Base-by-base conservation (phyloP, 2,113 vertebrate genomes). In the Plectropomus leopardus region DNA sequence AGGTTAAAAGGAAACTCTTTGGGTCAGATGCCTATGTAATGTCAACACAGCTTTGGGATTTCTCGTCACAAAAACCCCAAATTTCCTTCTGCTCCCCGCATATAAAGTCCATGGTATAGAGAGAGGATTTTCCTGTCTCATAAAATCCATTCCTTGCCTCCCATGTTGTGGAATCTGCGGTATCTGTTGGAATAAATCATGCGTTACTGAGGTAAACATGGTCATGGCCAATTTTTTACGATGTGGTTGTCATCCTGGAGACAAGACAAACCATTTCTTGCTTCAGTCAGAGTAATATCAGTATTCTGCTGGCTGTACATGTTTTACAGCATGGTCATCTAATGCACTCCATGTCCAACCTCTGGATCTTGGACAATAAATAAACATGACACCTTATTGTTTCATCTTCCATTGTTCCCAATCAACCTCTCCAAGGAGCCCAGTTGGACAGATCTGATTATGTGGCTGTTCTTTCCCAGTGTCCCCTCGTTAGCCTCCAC, bases 111-210 rank as follows among this genome's bases (percentile, higher is more conserved):
- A 24, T 36, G 24, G 16, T 7, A n/a, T 8, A 54, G 47, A 55
- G 24, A 75, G 61, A 57, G 19, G 23, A 48, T n/a, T 36, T 48
- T 74, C 16, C 34, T 69, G 55, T 68, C 61, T 68, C 30, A 53
- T 76, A n/a, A 80, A 73, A 59, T 53, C 40, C 13, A 6, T 45
- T 72, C 34, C 15, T 30, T 47, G 7, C 6, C 8, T 68, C 34
- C 16, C 44, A 67, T 85, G 54, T 69, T 76, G 66, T 66, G 65
- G 15, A 68, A 61, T 24, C 61, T 64, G 5, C 23, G 21, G 50
- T 63, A 82, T 60, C 58, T 59, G 32, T 68, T 82, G 34, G 61
- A 78, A 65, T 74, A 72, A 73, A 72, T 73, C 24, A 80, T 69
- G 34, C 19, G 19, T 67, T 53, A 51, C 48, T 53, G 44, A 67